phyloP scores from a whole-genome alignment of 1,140 invertebrate species.

The Chelonus insularis region DNA sequence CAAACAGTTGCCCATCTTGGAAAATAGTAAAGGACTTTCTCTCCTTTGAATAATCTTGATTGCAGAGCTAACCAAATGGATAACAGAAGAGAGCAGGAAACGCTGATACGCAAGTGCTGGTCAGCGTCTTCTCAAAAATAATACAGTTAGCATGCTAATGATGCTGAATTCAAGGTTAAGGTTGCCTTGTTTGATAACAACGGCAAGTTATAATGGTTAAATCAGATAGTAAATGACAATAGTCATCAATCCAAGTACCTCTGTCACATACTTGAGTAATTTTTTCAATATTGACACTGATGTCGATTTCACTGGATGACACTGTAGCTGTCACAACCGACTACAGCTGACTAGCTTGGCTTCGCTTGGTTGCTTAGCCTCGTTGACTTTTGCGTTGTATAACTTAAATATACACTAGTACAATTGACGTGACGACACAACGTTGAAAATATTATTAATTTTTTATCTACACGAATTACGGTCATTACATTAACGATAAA shows the following conservation, averaged over 20 bases:
- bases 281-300: neutral
- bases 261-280: neutral
- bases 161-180: neutral
- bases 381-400: no score
- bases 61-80: neutral
- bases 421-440: no score
- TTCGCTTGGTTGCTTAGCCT: no score
- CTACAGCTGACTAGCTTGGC: neutral
- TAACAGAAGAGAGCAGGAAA: neutral
- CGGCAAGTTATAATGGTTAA: neutral
- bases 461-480: no score
- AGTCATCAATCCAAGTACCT: neutral
- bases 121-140: neutral
- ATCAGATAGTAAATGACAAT: neutral
- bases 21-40: neutral
- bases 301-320: neutral
- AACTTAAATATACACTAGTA: no score
- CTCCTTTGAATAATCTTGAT: neutral
- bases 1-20: slow-evolving; percentile 63
- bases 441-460: no score
- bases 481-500: no score
- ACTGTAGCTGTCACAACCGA: neutral
- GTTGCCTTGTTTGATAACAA: neutral
- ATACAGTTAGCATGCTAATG: neutral
- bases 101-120: neutral